Percentiles rank a stretch among this genome's conserved stretches.
Conservation (phyloP, 2,797 vertebrate species). For the Melanotaenia pygmaea region DNA sequence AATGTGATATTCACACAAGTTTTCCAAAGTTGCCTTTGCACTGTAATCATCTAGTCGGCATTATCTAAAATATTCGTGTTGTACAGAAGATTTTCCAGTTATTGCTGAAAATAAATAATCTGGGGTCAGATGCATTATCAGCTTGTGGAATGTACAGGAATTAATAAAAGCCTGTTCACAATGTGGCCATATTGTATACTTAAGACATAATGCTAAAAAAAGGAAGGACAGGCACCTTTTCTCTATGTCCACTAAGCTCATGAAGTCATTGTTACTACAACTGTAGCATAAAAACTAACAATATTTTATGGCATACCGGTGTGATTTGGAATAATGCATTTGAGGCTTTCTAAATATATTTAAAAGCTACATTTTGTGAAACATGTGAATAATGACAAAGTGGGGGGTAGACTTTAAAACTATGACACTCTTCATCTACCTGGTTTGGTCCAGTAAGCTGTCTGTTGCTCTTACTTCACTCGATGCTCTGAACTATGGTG, state of each 20-base stretch:
- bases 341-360: too few species aligned
- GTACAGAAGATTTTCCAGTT: slow-evolving; percentile 7
- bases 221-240: neutral
- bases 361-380: too few species aligned
- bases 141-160: slow-evolving; percentile 1
- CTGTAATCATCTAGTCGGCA: slow-evolving; percentile 38
- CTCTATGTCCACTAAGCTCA: neutral
- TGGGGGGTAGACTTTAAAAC: too few species aligned
- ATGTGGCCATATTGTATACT: neutral
- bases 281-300: neutral
- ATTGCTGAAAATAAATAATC: slow-evolving; percentile 8
- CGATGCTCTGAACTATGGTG: neutral
- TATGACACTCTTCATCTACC: too few species aligned
- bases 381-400: too few species aligned
- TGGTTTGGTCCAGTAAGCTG: too few species aligned
- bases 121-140: slow-evolving; percentile 18
- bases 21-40: slow-evolving; percentile 47
- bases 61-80: slow-evolving; percentile 9
- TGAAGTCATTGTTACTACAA: neutral
- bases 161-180: neutral
- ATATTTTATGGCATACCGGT: neutral
- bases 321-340: neutral
- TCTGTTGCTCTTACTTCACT: too few species aligned
- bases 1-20: slow-evolving; percentile 61
- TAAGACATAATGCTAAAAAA: neutral